Evolutionary conservation across 2,113 vertebrate genomes (phyloP).

Genomic region (Pontoporia blainvillei): DNA sequence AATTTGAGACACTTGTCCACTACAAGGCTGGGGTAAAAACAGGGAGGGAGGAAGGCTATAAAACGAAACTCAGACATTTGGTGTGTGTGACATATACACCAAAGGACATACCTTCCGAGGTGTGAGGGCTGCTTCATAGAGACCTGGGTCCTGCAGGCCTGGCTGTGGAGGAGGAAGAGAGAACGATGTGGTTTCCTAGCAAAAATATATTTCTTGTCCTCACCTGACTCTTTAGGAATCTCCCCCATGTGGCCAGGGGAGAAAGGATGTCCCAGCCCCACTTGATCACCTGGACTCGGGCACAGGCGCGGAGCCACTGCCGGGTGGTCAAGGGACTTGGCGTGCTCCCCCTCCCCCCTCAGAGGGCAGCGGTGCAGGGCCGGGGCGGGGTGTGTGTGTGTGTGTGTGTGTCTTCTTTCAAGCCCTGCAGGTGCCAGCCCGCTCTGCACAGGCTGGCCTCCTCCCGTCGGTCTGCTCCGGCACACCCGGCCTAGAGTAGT

Average conservation of each 20-base stretch:
- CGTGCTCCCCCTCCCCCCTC: rapidly evolving
- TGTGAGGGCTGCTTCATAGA: neutral
- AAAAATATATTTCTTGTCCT: neutral
- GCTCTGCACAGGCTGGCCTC: rapidly evolving
- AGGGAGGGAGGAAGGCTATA: neutral
- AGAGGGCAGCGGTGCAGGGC: neutral
- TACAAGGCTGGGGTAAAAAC: neutral
- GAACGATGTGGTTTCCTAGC: neutral
- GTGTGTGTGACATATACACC: neutral
- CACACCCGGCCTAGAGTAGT: neutral
- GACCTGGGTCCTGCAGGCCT: neutral
- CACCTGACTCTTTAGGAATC: neutral
- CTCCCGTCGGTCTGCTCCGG: neutral
- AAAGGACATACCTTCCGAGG: neutral
- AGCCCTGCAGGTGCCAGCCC: neutral
- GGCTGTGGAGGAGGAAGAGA: neutral
- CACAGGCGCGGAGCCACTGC: neutral
- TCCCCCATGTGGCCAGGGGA: neutral
- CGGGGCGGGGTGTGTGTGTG: neutral
- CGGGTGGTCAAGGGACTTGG: neutral
- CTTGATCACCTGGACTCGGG: neutral
- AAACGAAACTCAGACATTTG: neutral
- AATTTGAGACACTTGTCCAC: neutral
- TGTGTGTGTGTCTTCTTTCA: neutral
- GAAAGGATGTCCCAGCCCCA: neutral